Percentiles rank a stretch among this genome's conserved stretches.
phyloP scores from a whole-genome alignment of 2,797 vertebrate species.

The Acestrorhynchus altus region DNA sequence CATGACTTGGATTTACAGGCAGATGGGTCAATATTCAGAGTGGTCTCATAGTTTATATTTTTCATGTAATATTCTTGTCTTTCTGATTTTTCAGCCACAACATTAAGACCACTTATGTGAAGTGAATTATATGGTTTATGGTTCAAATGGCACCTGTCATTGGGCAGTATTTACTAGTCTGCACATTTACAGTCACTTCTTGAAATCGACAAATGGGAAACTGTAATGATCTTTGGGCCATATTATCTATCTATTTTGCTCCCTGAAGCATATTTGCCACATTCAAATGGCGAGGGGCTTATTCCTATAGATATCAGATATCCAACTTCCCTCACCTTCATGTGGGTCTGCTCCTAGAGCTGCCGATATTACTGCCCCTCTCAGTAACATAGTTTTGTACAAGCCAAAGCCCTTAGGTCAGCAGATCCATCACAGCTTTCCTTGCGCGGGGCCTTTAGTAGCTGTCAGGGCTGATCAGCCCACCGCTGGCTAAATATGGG shows the following conservation, averaged over 20 bases:
- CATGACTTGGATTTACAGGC: conserved; percentile 25
- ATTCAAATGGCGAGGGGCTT: conserved; percentile 25
- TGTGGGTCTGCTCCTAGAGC: conserved; percentile 4
- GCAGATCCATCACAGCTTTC: conserved; percentile 8
- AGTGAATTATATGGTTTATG: too few species aligned
- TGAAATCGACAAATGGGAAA: too few species aligned
- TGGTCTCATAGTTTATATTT: conserved; percentile 36
- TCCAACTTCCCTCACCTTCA: conserved; percentile 27
- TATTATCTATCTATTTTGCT: background rate
- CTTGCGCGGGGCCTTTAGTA: background rate
- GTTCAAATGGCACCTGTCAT: too few species aligned
- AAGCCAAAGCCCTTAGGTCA: conserved; percentile 25
- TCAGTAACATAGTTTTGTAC: conserved; percentile 41
- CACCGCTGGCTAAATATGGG: conserved; percentile 26
- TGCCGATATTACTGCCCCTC: background rate
- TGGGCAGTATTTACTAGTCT: too few species aligned
- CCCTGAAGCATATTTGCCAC: background rate
- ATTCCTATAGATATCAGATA: conserved; percentile 45
- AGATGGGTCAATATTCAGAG: conserved; percentile 24
- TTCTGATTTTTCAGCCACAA: background rate
- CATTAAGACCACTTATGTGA: too few species aligned
- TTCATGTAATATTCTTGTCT: conserved; percentile 28
- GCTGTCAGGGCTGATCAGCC: conserved; percentile 23
- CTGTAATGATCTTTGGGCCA: too few species aligned
- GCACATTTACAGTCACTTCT: background rate